phyloP scores from a whole-genome alignment of 2,888 invertebrate genomes.

The Phortica magna region DNA sequence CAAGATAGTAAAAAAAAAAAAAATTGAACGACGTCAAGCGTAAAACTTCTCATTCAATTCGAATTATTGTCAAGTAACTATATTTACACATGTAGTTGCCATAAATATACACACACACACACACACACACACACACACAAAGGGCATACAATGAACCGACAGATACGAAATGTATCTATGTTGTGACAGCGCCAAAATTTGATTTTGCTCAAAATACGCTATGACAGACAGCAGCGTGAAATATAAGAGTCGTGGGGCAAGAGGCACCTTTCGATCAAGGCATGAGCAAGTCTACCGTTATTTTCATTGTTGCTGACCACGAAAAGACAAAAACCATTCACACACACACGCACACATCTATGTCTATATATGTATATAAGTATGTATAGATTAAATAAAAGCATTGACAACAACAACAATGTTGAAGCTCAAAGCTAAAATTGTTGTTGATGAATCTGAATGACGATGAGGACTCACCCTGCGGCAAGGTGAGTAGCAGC shows the following conservation, averaged over 20 bases:
- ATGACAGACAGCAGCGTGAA: neutral
- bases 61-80: conserved; percentile 16
- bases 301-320: too few relatives aligned
- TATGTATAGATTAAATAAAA: too few relatives aligned
- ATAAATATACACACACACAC: neutral
- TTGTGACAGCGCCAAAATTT: neutral
- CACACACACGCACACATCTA: too few relatives aligned
- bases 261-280: too few relatives aligned
- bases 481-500: too few relatives aligned
- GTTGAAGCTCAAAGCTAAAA: too few relatives aligned
- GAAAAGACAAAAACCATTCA: too few relatives aligned
- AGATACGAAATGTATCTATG: neutral
- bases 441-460: too few relatives aligned
- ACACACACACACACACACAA: neutral
- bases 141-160: neutral
- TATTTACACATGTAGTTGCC: neutral
- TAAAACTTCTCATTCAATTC: conserved; percentile 9
- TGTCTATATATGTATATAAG: too few relatives aligned
- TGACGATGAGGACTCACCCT: too few relatives aligned
- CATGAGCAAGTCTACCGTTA: too few relatives aligned
- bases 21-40: neutral
- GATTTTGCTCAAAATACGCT: neutral
- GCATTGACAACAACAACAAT: too few relatives aligned
- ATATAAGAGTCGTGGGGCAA: neutral
- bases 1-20: neutral